Evolutionary conservation across 2,888 invertebrate species (phyloP), one percentile per base, ranked within the genome.

Genomic region (Prionchulus punctatus): DNA sequence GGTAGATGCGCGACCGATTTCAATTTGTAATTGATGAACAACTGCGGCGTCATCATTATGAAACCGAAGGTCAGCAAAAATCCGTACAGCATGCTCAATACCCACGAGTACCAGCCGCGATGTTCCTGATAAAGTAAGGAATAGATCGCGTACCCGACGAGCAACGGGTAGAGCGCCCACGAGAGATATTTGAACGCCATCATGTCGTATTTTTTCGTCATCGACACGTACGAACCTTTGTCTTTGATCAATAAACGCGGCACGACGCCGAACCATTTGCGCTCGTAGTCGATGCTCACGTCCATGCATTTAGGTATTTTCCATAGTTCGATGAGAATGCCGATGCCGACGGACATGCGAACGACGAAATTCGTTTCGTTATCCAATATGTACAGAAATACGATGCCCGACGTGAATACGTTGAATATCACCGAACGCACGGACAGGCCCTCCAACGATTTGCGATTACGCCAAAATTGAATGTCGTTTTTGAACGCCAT

Each of bases 11-110:
- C 98, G 1, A 98, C 96, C 23, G 94, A 96, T 72, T 99, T 94
- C 65, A 99, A 74, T 75, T 98, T 98, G 76, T 99, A 98, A 77
- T 99, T 99, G 65, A 98, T 99, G 71, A 98, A 98, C 60, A 99
- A 76, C 74, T 98, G 98, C 3, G 98, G 98, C n/a, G 96, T 98
- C 96, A 98, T 98, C 88, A 96, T 91, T 57, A 99, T 99, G 72
- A 98, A 98, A 59, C 98, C 79, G 73, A 99, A 99, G 1, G 94
- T 98, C 58, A 98, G 78, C 57, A 98, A 78, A 74, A 92, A 99
- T 55, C 98, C 96, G 74, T 98, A 98, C 59, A 96, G 79, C 85
- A 98, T 87, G 70, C 85, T 86, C 30, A 99, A 79, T 42, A 92
- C 80, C 78, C 90, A 99, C 15, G 94, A 96, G 73, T 99, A 99